phyloP scores from a whole-genome alignment of 2,888 invertebrate species.

The Trissonchulus sp. region DNA sequence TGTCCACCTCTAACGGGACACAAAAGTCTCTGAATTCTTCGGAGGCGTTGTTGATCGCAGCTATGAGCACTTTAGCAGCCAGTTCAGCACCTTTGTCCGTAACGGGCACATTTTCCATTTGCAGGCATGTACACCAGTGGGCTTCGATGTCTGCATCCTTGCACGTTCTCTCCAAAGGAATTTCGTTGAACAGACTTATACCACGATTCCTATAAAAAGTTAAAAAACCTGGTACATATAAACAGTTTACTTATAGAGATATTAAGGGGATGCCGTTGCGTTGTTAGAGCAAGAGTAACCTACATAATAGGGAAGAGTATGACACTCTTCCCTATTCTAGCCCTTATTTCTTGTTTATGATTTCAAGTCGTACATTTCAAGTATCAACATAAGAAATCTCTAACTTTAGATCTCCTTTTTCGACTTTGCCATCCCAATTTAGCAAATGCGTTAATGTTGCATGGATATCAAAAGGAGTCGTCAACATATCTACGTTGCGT shows the following conservation, averaged over 20 bases:
- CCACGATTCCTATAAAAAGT: not conserved
- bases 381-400: too few relatives aligned
- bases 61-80: slow-evolving; percentile 57
- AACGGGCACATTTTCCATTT: slow-evolving; percentile 65
- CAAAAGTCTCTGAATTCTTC: slow-evolving; percentile 52
- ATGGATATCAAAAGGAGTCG: slow-evolving; percentile 82
- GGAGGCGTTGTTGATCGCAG: slow-evolving; percentile 56
- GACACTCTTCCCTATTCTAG: too few relatives aligned
- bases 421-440: slow-evolving; percentile 45
- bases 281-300: too few relatives aligned
- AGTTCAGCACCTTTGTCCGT: slow-evolving; percentile 57
- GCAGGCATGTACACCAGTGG: slow-evolving; percentile 89
- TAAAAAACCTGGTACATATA: not conserved
- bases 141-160: slow-evolving; percentile 80
- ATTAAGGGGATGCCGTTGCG: too few relatives aligned
- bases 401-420: not conserved
- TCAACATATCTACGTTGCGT: slow-evolving; percentile 59
- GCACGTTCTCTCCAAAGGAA: slow-evolving; percentile 69
- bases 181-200: slow-evolving; percentile 45
- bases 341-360: too few relatives aligned
- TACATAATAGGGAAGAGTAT: too few relatives aligned
- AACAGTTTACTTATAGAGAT: too few relatives aligned
- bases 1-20: slow-evolving; percentile 56
- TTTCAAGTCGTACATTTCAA: too few relatives aligned
- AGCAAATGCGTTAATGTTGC: slow-evolving; percentile 69